Base-by-base conservation (phyloP, 2,113 vertebrate species). In the Clinocottus analis region DNA sequence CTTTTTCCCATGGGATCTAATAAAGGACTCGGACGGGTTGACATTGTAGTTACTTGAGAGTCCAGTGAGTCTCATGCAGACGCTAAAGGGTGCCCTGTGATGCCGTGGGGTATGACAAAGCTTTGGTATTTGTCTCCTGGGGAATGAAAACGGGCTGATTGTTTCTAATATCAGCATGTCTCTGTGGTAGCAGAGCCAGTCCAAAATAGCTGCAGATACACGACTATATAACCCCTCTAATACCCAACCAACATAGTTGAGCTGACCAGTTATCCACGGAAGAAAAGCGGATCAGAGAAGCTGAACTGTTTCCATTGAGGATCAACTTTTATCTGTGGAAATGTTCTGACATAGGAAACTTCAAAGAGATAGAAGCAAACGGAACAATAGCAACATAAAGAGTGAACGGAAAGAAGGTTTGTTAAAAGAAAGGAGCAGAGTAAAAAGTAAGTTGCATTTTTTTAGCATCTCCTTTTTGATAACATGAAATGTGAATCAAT, bases 161-260 rank as follows among this genome's bases (percentile, higher is more conserved):
- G 67, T 61, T 61, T 60, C 78, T 31, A 73, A 80, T 80, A 80
- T 60, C 31, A 60, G 41, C 68, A 43, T 51, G 65, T 68, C 60
- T 37, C 17, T 1, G 7, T 47, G 56, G 56, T 3, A 21, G 64
- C 43, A 49, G 31, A 49, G 74, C 39, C 19, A 47, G 25, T 68
- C 67, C 21, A 45, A 84, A 84, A 84, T 79, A 84, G 72, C 43
- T 39, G 41, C 60, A 75, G 71, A 71, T 62, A 60, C 64, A 49
- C 58, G 70, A 64, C 51, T 61, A 66, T 79, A 59, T 66, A 60
- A 79, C 27, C 72, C 21, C 49, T 65, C 61, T 13, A 7, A 60
- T 35, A 39, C 51, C 60, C 47, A 56, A 4, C 64, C 51, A 35
- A 41, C 60, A 72, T 1, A 45, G 37, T 45, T 33, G 9, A 39